Evolutionary conservation across 2,113 vertebrate genomes (phyloP).

Genomic region (Addax nasomaculatus): DNA sequence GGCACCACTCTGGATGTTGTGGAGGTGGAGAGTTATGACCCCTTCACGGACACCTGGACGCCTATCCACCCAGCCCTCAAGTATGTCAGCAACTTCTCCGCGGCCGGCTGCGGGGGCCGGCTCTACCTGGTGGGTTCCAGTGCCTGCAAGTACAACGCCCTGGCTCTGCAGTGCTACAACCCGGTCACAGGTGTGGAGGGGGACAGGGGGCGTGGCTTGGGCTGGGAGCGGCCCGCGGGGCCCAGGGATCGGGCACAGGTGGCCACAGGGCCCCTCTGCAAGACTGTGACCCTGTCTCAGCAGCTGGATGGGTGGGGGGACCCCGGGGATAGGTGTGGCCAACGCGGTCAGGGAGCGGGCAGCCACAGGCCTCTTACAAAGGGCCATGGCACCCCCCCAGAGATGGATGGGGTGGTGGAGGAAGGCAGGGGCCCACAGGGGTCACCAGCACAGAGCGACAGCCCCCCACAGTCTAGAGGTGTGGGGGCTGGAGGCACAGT

Average conservation of each 20-base stretch:
- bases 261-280: too few species aligned
- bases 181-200: conserved; percentile 88
- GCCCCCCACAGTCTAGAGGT: neutral
- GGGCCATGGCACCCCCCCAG: neutral
- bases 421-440: neutral
- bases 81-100: conserved; percentile 95
- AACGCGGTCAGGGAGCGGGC: rapidly evolving
- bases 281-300: neutral
- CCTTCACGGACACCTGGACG: conserved; percentile 90
- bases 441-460: neutral
- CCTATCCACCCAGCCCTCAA: conserved; percentile 87
- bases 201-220: rapidly evolving
- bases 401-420: rapidly evolving
- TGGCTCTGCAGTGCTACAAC: conserved; percentile 98
- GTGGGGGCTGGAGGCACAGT: neutral
- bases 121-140: conserved; percentile 97
- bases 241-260: conserved; percentile 55
- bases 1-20: conserved; percentile 88
- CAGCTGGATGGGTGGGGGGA: neutral
- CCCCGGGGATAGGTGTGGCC: rapidly evolving
- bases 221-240: neutral
- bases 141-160: conserved; percentile 93
- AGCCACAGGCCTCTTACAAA: neutral
- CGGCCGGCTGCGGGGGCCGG: conserved; percentile 87
- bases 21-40: conserved; percentile 95